Percentiles rank a stretch among this genome's conserved stretches.
Conservation (phyloP, 2,888 invertebrate species). For the Agrilus biguttatus region DNA sequence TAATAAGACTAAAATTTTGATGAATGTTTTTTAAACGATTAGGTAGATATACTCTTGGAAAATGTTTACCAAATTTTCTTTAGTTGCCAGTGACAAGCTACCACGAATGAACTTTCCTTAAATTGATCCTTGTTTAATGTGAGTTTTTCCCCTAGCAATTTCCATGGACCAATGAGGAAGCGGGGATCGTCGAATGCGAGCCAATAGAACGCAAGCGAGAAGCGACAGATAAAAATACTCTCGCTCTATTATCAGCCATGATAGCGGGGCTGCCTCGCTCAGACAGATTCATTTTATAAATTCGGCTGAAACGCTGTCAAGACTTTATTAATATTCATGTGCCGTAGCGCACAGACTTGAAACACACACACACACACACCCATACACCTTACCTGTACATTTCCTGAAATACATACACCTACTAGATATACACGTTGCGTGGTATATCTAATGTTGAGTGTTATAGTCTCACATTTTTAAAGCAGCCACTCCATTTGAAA, state of each 20-base stretch:
- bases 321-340: constrained; percentile 26
- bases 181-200: constrained; percentile 31
- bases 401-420: no score
- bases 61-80: no score
- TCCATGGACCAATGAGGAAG: constrained; percentile 29
- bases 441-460: no score
- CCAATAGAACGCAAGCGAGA: constrained; percentile 32
- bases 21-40: no score
- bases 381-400: no score
- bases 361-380: no score
- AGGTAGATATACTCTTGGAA: background rate
- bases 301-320: constrained; percentile 22
- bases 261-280: constrained; percentile 29
- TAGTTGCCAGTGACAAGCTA: constrained; percentile 4
- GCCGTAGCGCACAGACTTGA: no score
- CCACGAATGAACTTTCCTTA: constrained; percentile 12
- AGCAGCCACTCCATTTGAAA: no score
- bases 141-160: constrained; percentile 37
- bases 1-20: no score
- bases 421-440: no score
- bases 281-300: constrained; percentile 31
- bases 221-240: constrained; percentile 36
- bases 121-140: constrained; percentile 24
- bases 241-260: constrained; percentile 35
- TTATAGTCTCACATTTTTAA: no score